These are phyloP conservation scores for Archivesica marissinica DNA, from an alignment of 1,140 invertebrate species.

Conservation along the genomic window DNA sequence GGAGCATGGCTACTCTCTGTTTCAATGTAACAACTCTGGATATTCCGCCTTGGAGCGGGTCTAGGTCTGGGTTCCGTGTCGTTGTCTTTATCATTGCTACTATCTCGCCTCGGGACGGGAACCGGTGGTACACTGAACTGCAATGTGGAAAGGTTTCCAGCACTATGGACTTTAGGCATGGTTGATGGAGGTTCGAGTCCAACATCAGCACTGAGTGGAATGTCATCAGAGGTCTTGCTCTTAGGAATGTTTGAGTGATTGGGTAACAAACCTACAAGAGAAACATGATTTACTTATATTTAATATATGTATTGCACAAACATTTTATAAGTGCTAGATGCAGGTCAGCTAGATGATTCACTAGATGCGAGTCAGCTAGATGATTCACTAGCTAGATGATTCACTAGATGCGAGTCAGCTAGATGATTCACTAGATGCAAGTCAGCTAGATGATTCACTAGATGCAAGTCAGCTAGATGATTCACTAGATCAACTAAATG, in stretches of 20 bases:
- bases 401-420: too few relatives aligned
- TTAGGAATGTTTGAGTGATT: constrained; percentile 22
- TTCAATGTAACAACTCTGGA: constrained; percentile 43
- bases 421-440: too few relatives aligned
- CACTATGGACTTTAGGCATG: constrained; percentile 38
- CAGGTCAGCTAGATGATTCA: too few relatives aligned
- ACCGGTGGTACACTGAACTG: not conserved
- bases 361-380: too few relatives aligned
- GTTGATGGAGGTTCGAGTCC: not conserved
- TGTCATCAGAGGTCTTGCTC: constrained; percentile 55
- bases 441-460: too few relatives aligned
- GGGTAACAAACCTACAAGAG: constrained; percentile 18
- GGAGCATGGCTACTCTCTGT: not conserved
- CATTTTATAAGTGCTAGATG: too few relatives aligned
- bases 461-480: too few relatives aligned
- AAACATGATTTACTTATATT: too few relatives aligned
- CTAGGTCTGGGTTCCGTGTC: constrained; percentile 7
- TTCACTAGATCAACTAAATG: too few relatives aligned
- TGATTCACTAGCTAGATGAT: too few relatives aligned
- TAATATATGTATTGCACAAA: too few relatives aligned
- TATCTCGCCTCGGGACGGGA: constrained; percentile 5
- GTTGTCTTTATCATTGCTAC: not conserved
- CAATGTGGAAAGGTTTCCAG: constrained; percentile 22
- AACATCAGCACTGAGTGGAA: not conserved
- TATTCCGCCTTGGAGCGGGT: constrained; percentile 48